A percentile compares a stretch with the other conserved stretches of the same genome.
phyloP scores from a whole-genome alignment of 2,797 vertebrate genomes.

The Betta splendens region DNA sequence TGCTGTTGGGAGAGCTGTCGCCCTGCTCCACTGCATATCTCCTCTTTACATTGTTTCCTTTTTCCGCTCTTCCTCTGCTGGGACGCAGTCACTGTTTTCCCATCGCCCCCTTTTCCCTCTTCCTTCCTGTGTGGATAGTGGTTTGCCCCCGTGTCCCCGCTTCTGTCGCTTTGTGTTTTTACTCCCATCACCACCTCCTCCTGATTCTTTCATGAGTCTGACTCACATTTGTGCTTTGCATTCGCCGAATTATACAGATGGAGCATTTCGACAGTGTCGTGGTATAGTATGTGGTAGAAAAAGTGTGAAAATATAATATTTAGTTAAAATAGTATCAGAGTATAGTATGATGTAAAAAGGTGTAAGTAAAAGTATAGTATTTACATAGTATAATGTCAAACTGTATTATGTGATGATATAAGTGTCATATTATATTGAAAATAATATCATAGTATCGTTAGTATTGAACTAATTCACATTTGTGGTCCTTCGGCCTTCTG shows the following conservation, averaged over 20 bases:
- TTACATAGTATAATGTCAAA: no score
- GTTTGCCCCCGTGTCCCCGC: constrained; percentile 22
- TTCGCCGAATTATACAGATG: constrained; percentile 57
- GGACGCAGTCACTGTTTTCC: constrained; percentile 21
- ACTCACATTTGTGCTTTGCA: constrained; percentile 17
- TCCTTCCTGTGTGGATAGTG: constrained; percentile 43
- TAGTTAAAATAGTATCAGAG: no score
- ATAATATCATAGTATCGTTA: no score
- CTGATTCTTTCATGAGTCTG: constrained; percentile 7
- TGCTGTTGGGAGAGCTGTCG: constrained; percentile 44
- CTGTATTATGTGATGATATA: no score
- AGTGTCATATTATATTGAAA: no score
- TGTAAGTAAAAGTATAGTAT: no score
- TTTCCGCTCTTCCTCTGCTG: constrained; percentile 56
- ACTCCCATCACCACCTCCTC: constrained; percentile 11
- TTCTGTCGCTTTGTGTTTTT: constrained; percentile 34
- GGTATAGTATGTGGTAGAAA: no score
- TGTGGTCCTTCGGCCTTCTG: constrained; percentile 30
- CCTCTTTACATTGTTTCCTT: constrained; percentile 62
- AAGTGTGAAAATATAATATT: no score
- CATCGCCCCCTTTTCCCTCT: constrained; percentile 33
- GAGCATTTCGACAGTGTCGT: no score
- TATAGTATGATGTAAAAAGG: no score
- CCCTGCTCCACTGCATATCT: constrained; percentile 50
- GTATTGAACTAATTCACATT: no score